A percentile compares a stretch with the other conserved stretches of the same genome.
Conservation (phyloP, 1,140 invertebrate genomes). For the Caligus rogercresseyi region DNA sequence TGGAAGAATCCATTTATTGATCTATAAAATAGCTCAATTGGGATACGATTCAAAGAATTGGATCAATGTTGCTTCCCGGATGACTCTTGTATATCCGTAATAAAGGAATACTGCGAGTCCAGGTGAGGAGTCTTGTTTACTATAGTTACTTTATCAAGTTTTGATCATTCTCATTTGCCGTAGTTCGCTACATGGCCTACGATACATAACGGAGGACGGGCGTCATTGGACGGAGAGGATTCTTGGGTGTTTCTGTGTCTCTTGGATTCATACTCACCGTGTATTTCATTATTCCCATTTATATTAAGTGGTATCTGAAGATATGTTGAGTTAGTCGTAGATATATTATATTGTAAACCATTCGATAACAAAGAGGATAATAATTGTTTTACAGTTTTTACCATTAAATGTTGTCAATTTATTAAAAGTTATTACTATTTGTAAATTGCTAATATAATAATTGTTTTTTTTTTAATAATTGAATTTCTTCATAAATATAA, state of each 20-base stretch:
- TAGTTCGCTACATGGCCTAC: constrained; percentile 8
- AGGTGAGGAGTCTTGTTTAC: neutral
- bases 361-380: too few relatives aligned
- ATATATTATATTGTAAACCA: too few relatives aligned
- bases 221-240: constrained; percentile 13
- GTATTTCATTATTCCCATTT: constrained; percentile 13
- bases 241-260: constrained; percentile 7
- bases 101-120: constrained; percentile 10
- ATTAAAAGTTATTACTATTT: too few relatives aligned
- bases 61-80: constrained; percentile 11
- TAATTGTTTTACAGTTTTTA: too few relatives aligned
- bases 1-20: neutral
- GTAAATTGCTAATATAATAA: too few relatives aligned
- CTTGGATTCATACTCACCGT: constrained; percentile 7
- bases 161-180: too few relatives aligned
- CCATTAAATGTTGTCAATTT: too few relatives aligned
- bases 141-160: neutral
- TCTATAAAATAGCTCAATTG: neutral
- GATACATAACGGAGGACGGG: constrained; percentile 12
- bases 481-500: too few relatives aligned
- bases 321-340: too few relatives aligned
- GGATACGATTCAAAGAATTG: constrained; percentile 4
- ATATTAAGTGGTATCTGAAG: constrained; percentile 3
- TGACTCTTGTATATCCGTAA: constrained; percentile 1
- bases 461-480: too few relatives aligned